A percentile compares a stretch with the other conserved stretches of the same genome.
These are phyloP conservation scores for Campylomormyrus numenius DNA, from an alignment of 2,113 vertebrate species.

Conservation along the genomic window DNA sequence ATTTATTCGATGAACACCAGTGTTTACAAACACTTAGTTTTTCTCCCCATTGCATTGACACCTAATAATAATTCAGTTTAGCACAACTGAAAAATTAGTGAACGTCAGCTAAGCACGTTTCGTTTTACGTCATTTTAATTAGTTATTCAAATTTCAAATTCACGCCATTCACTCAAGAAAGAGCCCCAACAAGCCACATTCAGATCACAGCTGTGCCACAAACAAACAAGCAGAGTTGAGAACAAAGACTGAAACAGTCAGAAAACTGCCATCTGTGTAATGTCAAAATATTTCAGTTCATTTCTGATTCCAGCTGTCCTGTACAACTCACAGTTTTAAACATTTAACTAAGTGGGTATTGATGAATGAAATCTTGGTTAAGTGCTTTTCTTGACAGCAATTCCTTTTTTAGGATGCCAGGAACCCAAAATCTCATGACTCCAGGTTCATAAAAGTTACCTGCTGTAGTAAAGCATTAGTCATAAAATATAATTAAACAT, in stretches of 20 bases:
- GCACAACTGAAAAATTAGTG: neutral
- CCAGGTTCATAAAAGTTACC: neutral
- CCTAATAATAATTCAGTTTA: neutral
- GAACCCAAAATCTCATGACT: neutral
- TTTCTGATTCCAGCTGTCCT: neutral
- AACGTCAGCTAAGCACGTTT: neutral
- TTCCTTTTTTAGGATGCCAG: neutral
- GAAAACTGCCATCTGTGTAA: neutral
- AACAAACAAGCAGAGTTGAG: neutral
- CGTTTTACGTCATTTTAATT: neutral
- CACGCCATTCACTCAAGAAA: neutral
- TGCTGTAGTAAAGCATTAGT: neutral
- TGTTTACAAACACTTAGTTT: neutral
- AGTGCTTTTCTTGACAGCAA: neutral
- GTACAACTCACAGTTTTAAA: neutral
- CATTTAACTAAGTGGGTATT: neutral
- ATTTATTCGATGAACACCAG: neutral
- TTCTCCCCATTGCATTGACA: neutral
- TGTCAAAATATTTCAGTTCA: neutral
- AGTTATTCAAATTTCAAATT: neutral
- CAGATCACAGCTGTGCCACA: neutral
- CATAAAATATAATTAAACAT: neutral
- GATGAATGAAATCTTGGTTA: neutral
- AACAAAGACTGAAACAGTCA: neutral
- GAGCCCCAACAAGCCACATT: neutral